phyloP scores from a whole-genome alignment of 2,888 invertebrate genomes.

The Entomobrya proxima region DNA sequence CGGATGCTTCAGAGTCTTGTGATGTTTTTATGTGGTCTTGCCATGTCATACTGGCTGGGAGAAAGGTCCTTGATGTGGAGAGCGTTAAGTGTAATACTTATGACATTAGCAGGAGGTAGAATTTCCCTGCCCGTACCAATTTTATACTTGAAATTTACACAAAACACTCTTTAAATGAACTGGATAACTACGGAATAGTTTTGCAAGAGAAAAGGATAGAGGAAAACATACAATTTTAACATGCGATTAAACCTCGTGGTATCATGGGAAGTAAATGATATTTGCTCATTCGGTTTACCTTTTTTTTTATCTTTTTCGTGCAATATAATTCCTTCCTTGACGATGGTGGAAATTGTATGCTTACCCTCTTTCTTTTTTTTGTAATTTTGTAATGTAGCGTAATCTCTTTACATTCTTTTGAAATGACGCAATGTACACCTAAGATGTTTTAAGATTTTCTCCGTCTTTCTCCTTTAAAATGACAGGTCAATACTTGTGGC shows the following conservation, averaged over 20 bases:
- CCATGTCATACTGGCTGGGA: slow-evolving; percentile 51
- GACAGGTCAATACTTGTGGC: slow-evolving; percentile 68
- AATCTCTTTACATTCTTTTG: background rate
- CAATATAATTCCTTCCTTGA: no score
- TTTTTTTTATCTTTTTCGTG: background rate
- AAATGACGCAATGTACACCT: background rate
- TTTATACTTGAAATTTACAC: slow-evolving; percentile 42
- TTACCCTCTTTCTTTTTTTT: no score
- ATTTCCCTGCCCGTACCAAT: no score
- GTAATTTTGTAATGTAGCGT: no score
- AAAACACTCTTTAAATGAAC: slow-evolving; percentile 31
- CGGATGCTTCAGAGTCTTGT: slow-evolving; percentile 68
- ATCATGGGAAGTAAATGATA: slow-evolving; percentile 24
- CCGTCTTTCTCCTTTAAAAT: background rate
- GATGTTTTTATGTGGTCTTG: slow-evolving; percentile 65
- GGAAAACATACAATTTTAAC: slow-evolving; percentile 20
- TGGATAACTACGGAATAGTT: slow-evolving; percentile 28
- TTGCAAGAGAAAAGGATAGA: no score
- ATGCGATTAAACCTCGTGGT: background rate
- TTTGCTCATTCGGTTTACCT: background rate
- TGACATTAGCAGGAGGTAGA: slow-evolving; percentile 71
- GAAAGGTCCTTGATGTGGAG: slow-evolving; percentile 45
- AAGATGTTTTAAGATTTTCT: background rate
- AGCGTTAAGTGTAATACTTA: slow-evolving; percentile 66
- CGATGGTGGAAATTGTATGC: no score